Conservation (phyloP, 2,113 vertebrate genomes). For the Scortum barcoo region DNA sequence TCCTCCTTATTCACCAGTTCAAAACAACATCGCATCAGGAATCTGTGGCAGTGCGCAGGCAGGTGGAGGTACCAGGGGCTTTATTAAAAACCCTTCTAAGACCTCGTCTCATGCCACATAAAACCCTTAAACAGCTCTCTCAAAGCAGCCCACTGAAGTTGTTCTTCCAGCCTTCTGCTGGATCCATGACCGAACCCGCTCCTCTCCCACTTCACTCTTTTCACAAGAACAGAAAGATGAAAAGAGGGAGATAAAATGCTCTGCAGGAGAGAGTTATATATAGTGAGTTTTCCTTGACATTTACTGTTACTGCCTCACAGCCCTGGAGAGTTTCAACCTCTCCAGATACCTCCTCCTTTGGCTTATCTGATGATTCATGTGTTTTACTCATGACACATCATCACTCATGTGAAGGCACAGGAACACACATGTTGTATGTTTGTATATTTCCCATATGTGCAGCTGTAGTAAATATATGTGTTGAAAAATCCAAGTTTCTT, state of each 20-base stretch:
- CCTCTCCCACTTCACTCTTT: slow-evolving; percentile 19
- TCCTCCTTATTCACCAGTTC: slow-evolving; percentile 30
- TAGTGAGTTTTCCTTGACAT: slow-evolving; percentile 61
- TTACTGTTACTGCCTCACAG: slow-evolving; percentile 56
- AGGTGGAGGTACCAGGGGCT: slow-evolving; percentile 54
- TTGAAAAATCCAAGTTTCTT: not conserved
- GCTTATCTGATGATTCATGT: slow-evolving; percentile 42
- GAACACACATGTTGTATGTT: slow-evolving; percentile 11
- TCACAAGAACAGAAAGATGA: slow-evolving; percentile 47
- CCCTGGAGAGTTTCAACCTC: slow-evolving; percentile 60
- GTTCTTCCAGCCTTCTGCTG: slow-evolving; percentile 23
- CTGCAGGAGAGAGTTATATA: slow-evolving; percentile 58
- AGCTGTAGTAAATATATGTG: not conserved
- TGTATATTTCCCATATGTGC: not conserved
- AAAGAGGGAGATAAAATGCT: slow-evolving; percentile 63
- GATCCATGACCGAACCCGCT: slow-evolving; percentile 52
- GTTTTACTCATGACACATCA: slow-evolving; percentile 4
- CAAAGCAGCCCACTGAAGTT: slow-evolving; percentile 12
- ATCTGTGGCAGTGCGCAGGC: slow-evolving; percentile 51
- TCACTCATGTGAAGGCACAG: slow-evolving; percentile 15
- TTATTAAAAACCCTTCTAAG: slow-evolving; percentile 59
- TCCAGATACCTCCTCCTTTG: slow-evolving; percentile 24
- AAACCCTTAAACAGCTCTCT: slow-evolving; percentile 48
- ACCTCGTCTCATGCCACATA: slow-evolving; percentile 46
- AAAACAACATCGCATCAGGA: slow-evolving; percentile 51